Evolutionary conservation across 2,797 vertebrate species (phyloP).

Genomic region (Morelia viridis): DNA sequence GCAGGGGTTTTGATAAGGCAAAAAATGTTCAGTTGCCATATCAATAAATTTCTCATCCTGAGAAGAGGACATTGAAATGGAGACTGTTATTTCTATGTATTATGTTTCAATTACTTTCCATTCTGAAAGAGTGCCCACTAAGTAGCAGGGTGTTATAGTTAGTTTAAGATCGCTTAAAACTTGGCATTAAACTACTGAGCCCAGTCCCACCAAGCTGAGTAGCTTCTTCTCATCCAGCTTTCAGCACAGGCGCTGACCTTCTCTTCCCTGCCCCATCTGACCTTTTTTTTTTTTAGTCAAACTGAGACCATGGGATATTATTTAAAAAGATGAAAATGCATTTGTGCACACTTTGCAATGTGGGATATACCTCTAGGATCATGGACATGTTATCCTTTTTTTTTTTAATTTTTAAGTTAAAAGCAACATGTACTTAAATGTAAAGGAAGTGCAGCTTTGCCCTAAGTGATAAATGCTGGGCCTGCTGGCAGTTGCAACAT

Average conservation of each 20-base stretch:
- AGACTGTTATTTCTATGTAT: background rate
- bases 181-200: background rate
- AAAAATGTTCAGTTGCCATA: constrained; percentile 6
- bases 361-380: background rate
- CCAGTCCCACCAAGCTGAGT: background rate
- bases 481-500: background rate
- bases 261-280: background rate
- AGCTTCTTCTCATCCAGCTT: background rate
- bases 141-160: background rate
- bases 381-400: background rate
- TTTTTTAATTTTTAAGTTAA: background rate
- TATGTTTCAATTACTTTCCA: background rate
- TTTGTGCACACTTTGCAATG: background rate
- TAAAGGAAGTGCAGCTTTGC: background rate
- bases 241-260: no score
- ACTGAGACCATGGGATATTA: background rate
- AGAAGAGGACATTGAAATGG: background rate
- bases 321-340: background rate
- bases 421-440: background rate
- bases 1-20: background rate
- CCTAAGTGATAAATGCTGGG: background rate
- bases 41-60: background rate
- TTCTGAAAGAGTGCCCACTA: background rate
- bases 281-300: background rate
- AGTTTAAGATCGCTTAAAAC: background rate